Percentiles rank a stretch among this genome's conserved stretches.
phyloP scores from a whole-genome alignment of 2,113 vertebrate genomes.

The Cyprinodon brontotheroides region DNA sequence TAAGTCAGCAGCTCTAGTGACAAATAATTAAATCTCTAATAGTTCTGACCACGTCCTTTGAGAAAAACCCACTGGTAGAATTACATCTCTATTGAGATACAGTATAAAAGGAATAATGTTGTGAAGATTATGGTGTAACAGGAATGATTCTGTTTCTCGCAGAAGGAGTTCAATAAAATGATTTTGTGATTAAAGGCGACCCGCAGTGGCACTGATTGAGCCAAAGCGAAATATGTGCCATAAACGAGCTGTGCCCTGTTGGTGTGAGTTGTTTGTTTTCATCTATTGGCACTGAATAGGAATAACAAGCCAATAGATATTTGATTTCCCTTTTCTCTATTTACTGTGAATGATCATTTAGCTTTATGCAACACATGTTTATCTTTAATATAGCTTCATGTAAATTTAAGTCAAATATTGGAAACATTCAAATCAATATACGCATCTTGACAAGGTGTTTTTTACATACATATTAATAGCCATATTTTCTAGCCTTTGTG shows the following conservation, averaged over 20 bases:
- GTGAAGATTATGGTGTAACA: slow-evolving; percentile 33
- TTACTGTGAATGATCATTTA: neutral
- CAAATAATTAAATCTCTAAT: slow-evolving; percentile 1
- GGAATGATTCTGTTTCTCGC: slow-evolving; percentile 27
- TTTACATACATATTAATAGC: no score
- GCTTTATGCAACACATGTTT: neutral
- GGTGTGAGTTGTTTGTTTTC: slow-evolving; percentile 13
- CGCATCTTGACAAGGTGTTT: neutral
- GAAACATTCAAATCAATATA: neutral
- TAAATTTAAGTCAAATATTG: neutral
- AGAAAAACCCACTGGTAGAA: neutral
- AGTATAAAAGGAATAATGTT: neutral
- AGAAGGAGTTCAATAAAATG: slow-evolving; percentile 29
- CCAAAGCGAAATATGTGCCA: neutral
- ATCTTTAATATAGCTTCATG: neutral
- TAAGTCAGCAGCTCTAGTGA: neutral
- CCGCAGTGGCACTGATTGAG: slow-evolving; percentile 23
- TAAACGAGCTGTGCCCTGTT: slow-evolving; percentile 14
- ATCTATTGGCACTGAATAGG: neutral
- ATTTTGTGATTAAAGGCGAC: slow-evolving; percentile 24
- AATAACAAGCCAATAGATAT: neutral
- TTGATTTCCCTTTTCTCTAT: neutral
- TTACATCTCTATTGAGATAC: neutral
- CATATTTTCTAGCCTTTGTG: neutral
- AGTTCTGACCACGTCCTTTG: neutral